Conservation (phyloP, 1,140 invertebrate species). For the Pemphigus obesinymphae region DNA sequence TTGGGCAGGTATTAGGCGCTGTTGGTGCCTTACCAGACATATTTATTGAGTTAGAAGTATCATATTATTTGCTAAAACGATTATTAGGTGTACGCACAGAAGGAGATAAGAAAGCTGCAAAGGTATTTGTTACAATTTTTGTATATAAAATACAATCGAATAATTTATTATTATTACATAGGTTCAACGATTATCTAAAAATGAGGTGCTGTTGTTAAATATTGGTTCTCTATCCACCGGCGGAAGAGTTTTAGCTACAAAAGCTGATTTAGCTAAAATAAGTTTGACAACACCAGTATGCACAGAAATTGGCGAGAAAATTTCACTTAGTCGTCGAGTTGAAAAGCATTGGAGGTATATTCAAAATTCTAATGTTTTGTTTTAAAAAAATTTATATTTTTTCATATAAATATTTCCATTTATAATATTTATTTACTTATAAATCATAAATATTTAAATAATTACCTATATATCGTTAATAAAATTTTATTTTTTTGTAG, state of each 20-base stretch:
- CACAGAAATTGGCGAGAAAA: slow-evolving; percentile 97
- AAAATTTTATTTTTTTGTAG: slow-evolving; percentile 60
- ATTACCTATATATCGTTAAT: too few relatives aligned
- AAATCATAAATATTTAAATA: too few relatives aligned
- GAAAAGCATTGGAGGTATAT: slow-evolving; percentile 99
- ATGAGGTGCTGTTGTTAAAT: slow-evolving; percentile 93
- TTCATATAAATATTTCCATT: too few relatives aligned
- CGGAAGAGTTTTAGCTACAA: slow-evolving; percentile 91
- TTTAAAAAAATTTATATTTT: too few relatives aligned
- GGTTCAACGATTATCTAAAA: slow-evolving; percentile 81
- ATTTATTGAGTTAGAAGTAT: slow-evolving; percentile 97
- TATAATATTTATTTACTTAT: too few relatives aligned
- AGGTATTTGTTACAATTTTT: slow-evolving; percentile 59
- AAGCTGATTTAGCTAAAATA: slow-evolving; percentile 96
- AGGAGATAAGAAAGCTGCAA: slow-evolving; percentile 97
- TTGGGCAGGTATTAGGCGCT: slow-evolving; percentile 97
- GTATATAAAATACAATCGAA: too few relatives aligned
- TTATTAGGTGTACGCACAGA: slow-evolving; percentile 96
- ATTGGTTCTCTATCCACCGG: slow-evolving; percentile 98
- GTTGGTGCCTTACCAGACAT: slow-evolving; percentile 95
- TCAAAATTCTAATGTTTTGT: too few relatives aligned
- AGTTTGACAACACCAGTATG: slow-evolving; percentile 95
- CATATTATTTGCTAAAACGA: slow-evolving; percentile 92
- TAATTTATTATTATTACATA: slow-evolving; percentile 48
- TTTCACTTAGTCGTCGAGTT: slow-evolving; percentile 93